These are phyloP conservation scores for Hippoglossus hippoglossus DNA, from an alignment of 2,797 vertebrate genomes.

Conservation along the genomic window DNA sequence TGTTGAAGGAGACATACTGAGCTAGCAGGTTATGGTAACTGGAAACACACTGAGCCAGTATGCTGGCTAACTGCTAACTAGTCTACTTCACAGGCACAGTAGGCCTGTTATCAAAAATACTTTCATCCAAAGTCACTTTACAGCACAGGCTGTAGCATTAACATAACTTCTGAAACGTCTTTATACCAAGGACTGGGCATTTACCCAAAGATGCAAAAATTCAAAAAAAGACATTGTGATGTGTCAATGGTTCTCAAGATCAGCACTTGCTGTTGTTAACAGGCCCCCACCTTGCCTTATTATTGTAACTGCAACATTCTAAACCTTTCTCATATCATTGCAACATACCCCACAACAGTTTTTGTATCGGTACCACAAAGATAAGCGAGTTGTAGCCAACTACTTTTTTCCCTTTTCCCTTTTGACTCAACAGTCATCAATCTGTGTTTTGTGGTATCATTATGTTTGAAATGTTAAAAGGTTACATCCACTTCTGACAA, in stretches of 20 bases:
- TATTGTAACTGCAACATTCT: too few species aligned
- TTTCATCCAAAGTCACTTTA: constrained; percentile 55
- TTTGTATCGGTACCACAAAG: too few species aligned
- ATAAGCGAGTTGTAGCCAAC: neutral
- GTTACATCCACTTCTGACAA: too few species aligned
- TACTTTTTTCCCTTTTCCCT: neutral
- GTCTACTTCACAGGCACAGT: constrained; percentile 72
- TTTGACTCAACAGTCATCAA: neutral
- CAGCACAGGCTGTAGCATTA: constrained; percentile 48
- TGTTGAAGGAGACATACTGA: constrained; percentile 69
- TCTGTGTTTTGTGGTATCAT: neutral
- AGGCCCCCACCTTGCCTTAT: too few species aligned
- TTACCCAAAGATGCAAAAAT: constrained; percentile 6
- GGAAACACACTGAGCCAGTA: constrained; percentile 65
- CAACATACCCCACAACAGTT: too few species aligned
- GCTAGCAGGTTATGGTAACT: constrained; percentile 71
- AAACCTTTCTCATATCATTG: too few species aligned
- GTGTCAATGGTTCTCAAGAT: neutral
- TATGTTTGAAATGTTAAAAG: neutral
- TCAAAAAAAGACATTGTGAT: neutral
- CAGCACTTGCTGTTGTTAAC: too few species aligned
- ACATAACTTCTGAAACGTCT: constrained; percentile 47
- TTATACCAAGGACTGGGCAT: constrained; percentile 32
- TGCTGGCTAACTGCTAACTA: constrained; percentile 74
- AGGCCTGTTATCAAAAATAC: constrained; percentile 51